phyloP scores from a whole-genome alignment of 2,888 invertebrate species.

The Drosophila mayaguana region DNA sequence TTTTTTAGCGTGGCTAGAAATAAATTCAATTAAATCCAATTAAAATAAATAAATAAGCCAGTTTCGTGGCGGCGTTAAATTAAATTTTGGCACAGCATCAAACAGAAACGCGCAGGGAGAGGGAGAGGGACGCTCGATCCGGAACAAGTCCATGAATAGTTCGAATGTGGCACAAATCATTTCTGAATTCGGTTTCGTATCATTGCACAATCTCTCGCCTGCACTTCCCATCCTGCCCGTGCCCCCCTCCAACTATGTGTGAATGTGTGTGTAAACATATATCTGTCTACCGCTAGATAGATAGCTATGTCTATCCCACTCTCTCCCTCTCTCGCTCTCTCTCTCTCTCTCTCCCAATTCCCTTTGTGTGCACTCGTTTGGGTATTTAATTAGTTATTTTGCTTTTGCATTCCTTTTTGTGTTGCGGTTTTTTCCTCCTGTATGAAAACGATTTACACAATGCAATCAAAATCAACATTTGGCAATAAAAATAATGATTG shows the following conservation, averaged over 20 bases:
- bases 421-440: not conserved
- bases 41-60: conserved; percentile 59
- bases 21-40: conserved; percentile 56
- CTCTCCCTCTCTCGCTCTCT: not conserved
- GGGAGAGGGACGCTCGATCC: not conserved
- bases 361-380: conserved; percentile 2
- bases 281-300: not conserved
- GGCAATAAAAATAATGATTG: conserved; percentile 1
- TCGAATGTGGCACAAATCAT: conserved; percentile 32
- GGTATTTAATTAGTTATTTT: conserved; percentile 20
- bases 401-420: conserved; percentile 13
- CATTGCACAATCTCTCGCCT: not conserved
- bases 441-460: conserved; percentile 17
- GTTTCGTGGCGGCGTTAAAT: conserved; percentile 42
- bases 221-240: not conserved
- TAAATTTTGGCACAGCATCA: conserved; percentile 35
- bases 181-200: conserved; percentile 12
- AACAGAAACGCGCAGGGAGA: conserved; percentile 8
- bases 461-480: conserved; percentile 39
- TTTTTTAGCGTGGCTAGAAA: conserved; percentile 29
- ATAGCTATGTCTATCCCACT: not conserved
- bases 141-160: conserved; percentile 12
- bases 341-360: not conserved
- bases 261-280: not conserved
- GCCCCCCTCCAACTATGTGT: not conserved